Evolutionary conservation across 2,888 invertebrate species (phyloP), one percentile per base, ranked within the genome.

Genomic region (Drosophila koepferae): DNA sequence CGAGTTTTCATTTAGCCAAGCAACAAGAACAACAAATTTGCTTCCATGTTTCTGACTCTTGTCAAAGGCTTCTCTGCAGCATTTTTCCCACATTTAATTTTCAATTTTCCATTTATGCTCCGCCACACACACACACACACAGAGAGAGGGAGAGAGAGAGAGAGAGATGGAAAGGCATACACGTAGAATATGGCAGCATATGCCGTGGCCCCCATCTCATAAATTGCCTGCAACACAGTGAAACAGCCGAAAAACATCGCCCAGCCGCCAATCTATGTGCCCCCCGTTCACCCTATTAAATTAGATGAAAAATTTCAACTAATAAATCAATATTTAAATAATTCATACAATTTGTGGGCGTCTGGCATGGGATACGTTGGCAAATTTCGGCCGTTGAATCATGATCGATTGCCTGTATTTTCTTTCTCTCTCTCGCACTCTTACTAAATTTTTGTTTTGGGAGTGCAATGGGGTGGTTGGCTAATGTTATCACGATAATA

Each of bases 281-380:
- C 20, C 20, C 20, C 16, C 31, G 14, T 31, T 51, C 44, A 56
- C 41, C 73, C 62, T 76, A 70, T 80, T 80, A 75, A 85, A 80
- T 85, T 87, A 82, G 75, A 82, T 80, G 73, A 72, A 77, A 67
- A 75, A 74, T 82, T 77, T 81, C 68, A 72, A 75, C 77, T 85
- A 87, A 85, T 85, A 85, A 85, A 85, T 85, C 85, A 85, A 85
- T 85, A 87, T 82, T 78, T 85, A 74, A 85, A 87, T 87, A 85
- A 85, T 87, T 85, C 73, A 85, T 82, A 78, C 71, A 80, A 82
- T 80, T 82, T 82, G 62, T 59, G 65, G 49, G 46, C 18, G 43
- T n/a, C 60, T 9, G 6, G 9, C 34, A 31, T 12, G 28, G 49
- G 7, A 23, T 14, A 2, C 10, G 28, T 28, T 8, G 20, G 23